Percentiles rank a stretch among this genome's conserved stretches.
Evolutionary conservation across 2,113 vertebrate species (phyloP).

Genomic region (Shinisaurus crocodilurus): DNA sequence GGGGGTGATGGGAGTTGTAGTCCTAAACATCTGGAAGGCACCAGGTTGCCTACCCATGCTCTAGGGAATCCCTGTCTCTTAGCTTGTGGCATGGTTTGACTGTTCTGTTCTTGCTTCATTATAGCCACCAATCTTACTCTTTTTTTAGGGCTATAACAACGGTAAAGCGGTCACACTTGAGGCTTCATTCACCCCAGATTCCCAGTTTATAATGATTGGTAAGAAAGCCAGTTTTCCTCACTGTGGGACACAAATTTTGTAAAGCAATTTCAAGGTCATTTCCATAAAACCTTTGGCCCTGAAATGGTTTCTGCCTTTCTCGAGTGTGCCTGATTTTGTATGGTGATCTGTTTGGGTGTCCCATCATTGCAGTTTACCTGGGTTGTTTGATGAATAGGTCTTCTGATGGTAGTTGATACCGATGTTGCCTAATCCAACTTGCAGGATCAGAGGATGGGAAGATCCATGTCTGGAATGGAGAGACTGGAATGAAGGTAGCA

Average conservation of each 20-base stretch:
- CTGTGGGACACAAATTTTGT: constrained; percentile 4
- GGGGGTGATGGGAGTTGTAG: not conserved
- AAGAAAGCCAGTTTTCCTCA: constrained; percentile 67
- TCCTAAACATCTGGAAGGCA: too few relatives aligned
- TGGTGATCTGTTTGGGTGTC: constrained; percentile 17
- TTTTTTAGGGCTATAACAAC: constrained; percentile 94
- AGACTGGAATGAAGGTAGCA: constrained; percentile 98
- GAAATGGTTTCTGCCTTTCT: not conserved
- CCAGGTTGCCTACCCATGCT: not conserved
- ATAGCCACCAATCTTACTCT: constrained; percentile 5
- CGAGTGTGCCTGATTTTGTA: not conserved
- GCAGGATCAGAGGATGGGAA: constrained; percentile 97
- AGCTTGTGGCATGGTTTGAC: not conserved
- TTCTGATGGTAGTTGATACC: constrained; percentile 14
- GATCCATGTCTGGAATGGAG: constrained; percentile 98
- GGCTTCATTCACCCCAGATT: constrained; percentile 97
- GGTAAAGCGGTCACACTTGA: constrained; percentile 95
- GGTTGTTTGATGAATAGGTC: not conserved
- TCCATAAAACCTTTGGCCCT: not conserved
- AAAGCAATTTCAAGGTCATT: constrained; percentile 26
- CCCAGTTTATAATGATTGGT: constrained; percentile 99
- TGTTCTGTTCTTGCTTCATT: not conserved
- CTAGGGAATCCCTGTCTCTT: not conserved
- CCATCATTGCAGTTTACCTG: too few relatives aligned
- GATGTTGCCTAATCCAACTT: constrained; percentile 36